These are phyloP conservation scores for Himalopsyche japonica DNA, from an alignment of 2,888 invertebrate species.

Conservation along the genomic window DNA sequence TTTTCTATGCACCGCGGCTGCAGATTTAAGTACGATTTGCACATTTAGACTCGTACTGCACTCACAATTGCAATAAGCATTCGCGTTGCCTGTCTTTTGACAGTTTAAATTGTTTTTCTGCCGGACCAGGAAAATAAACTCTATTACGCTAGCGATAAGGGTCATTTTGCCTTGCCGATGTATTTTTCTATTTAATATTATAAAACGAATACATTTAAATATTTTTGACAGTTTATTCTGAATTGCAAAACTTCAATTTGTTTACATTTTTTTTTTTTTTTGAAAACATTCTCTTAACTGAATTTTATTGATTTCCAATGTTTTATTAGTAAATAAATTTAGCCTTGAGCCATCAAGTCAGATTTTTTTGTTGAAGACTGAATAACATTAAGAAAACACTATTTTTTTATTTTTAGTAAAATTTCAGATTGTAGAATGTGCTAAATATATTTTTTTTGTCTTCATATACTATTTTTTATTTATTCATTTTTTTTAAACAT, in stretches of 20 bases:
- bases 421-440: too few species aligned
- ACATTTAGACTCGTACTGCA: slow-evolving; percentile 2
- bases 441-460: too few species aligned
- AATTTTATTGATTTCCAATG: too few species aligned
- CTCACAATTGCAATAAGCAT: background rate
- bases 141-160: slow-evolving; percentile 49
- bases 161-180: slow-evolving; percentile 8
- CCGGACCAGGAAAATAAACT: slow-evolving; percentile 51
- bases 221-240: background rate
- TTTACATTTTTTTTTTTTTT: too few species aligned
- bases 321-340: background rate
- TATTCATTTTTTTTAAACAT: too few species aligned
- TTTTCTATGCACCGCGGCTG: background rate
- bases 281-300: too few species aligned
- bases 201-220: background rate
- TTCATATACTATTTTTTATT: too few species aligned
- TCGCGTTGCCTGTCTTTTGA: slow-evolving; percentile 49
- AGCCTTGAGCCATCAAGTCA: background rate
- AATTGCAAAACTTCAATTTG: background rate
- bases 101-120: slow-evolving; percentile 57
- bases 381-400: too few species aligned
- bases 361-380: too few species aligned
- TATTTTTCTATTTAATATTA: background rate
- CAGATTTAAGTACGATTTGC: background rate
- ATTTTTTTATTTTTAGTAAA: too few species aligned